Percentiles rank a stretch among this genome's conserved stretches.
These are phyloP conservation scores for Enteromius unitaeniatus DNA, from an alignment of 2,797 vertebrate genomes.

Conservation along the genomic window DNA sequence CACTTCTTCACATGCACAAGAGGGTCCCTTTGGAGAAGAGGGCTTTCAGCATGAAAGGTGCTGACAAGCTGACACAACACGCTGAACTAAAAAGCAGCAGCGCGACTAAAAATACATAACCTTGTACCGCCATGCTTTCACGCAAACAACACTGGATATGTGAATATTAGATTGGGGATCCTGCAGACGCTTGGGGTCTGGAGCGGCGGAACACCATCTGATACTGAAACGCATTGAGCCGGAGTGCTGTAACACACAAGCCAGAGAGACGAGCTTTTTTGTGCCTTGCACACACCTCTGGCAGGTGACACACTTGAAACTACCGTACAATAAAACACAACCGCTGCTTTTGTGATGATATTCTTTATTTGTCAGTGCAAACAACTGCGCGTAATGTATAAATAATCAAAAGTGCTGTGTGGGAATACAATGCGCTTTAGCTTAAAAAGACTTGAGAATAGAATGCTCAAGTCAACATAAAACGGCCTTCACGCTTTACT, in stretches of 20 bases:
- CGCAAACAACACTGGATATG: constrained; percentile 44
- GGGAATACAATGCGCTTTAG: neutral
- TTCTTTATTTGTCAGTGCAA: constrained; percentile 8
- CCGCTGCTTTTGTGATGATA: neutral
- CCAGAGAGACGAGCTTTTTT: constrained; percentile 22
- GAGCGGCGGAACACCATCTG: constrained; percentile 10
- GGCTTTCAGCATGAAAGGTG: constrained; percentile 37
- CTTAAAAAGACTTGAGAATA: neutral
- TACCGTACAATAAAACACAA: neutral
- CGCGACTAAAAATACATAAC: constrained; percentile 50
- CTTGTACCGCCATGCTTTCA: constrained; percentile 27
- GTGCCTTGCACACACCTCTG: constrained; percentile 3
- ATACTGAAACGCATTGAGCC: constrained; percentile 3
- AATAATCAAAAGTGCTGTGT: constrained; percentile 23
- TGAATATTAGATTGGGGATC: constrained; percentile 45
- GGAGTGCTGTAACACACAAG: constrained; percentile 12
- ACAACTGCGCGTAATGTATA: constrained; percentile 1
- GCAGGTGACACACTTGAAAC: constrained; percentile 18
- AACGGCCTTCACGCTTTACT: neutral
- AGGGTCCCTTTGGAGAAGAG: constrained; percentile 34
- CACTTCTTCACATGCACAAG: constrained; percentile 16
- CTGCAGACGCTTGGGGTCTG: constrained; percentile 4
- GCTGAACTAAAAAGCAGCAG: constrained; percentile 9
- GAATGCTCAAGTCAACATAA: neutral
- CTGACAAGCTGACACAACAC: constrained; percentile 43